Evolutionary conservation across 2,888 invertebrate genomes (phyloP), one percentile per base, ranked within the genome.

Genomic region (Choreutis nemorana): DNA sequence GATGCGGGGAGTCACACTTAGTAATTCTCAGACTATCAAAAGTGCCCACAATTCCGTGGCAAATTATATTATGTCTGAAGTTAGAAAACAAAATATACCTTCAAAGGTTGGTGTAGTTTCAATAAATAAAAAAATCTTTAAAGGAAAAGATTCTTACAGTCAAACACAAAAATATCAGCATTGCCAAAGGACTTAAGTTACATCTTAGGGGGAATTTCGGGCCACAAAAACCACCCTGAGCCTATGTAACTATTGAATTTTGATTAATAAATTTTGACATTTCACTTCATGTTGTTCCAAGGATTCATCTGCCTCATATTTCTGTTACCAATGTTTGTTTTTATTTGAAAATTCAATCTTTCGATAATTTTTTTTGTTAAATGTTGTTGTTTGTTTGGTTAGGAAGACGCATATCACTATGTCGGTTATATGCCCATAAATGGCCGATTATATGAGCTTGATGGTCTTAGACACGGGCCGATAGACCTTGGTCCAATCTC

Each of bases 21-120:
- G 95, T 62, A 99, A 99, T 75, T 95, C 94, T 1, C 90, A 96
- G 49, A 86, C 90, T 26, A 97, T 99, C 36, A 84, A 97, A 37
- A 83, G 86, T 35, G 97, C 97, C 4, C 99, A 99, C 66, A 99
- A 99, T 75, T 96, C 96, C 2, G 98, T 99, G 83, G 90, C 97
- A 0, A 87, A 94, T 40, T 93, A 95, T 70, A 89, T 91, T 13
- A 75, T 97, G 31, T 95, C 95, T 63, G 97, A 97, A 65, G 87
- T 94, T 61, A n/a, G n/a, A n/a, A 96, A 97, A 48, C 83, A 85
- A 9, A 87, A 89, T 46, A 55, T 79, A 36, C 78, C 85, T 2
- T 77, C 85, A 23, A 91, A 91, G 65, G 90, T 88, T 57, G 89
- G 91, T 27, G 24, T 2, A 14, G 2, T 9, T 3, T 12, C 23